Percentiles rank a stretch among this genome's conserved stretches.
These are phyloP conservation scores for Parotocinclus haroldoi DNA, from an alignment of 2,797 vertebrate genomes.

Conservation along the genomic window DNA sequence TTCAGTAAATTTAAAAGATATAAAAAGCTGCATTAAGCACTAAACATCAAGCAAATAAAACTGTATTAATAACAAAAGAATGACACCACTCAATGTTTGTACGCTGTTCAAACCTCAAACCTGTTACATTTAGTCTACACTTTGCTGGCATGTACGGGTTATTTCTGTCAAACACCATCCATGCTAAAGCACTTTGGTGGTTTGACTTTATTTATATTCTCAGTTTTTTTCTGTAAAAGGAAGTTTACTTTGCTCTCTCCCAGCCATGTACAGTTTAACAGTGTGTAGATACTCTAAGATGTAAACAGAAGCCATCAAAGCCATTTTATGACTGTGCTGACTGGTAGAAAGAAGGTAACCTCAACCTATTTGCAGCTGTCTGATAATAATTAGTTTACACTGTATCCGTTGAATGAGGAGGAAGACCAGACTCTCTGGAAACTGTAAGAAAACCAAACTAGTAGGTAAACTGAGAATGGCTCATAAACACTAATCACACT, in stretches of 20 bases:
- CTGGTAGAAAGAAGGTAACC: no score
- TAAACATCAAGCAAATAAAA: no score
- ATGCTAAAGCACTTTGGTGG: neutral
- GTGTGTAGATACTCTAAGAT: neutral
- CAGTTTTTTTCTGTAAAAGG: neutral
- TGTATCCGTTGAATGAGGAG: no score
- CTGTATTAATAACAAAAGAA: neutral
- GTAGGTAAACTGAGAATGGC: no score
- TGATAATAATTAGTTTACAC: no score
- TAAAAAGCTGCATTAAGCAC: no score
- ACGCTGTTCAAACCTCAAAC: neutral
- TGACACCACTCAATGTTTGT: neutral
- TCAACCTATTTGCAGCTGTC: no score
- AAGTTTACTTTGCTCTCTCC: neutral
- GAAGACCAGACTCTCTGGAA: no score
- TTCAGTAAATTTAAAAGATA: neutral
- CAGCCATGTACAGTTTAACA: neutral
- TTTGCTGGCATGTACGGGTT: neutral
- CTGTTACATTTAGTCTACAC: neutral
- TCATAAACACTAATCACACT: no score
- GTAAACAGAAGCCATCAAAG: no score
- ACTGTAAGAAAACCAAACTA: no score
- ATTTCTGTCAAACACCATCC: neutral
- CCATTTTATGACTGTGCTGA: no score
- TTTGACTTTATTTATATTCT: neutral